Conservation (phyloP, 2,888 invertebrate species). For the Lasioglossum leucozonium region DNA sequence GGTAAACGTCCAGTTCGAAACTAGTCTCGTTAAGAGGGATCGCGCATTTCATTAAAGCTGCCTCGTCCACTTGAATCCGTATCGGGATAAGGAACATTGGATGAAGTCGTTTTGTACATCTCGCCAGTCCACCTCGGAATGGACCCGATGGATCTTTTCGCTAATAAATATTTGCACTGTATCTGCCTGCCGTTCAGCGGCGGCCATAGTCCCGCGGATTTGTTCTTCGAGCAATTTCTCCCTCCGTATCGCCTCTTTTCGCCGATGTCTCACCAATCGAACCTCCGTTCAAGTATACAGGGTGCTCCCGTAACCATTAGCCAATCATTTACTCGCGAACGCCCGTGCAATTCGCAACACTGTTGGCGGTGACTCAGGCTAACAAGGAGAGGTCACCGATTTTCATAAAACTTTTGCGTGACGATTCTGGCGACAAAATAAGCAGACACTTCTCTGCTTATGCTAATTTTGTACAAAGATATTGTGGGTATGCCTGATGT, state of each 20-base stretch:
- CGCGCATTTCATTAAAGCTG: slow-evolving; percentile 53
- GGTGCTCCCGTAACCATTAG: neutral
- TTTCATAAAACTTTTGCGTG: no score
- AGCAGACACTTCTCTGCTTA: no score
- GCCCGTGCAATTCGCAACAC: no score
- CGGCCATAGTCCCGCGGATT: neutral
- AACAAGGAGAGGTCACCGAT: no score
- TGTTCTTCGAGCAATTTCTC: neutral
- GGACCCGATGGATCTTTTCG: slow-evolving; percentile 13
- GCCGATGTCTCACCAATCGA: neutral
- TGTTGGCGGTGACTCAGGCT: no score
- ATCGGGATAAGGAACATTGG: slow-evolving; percentile 32
- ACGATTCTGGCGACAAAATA: no score
- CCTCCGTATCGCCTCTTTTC: neutral
- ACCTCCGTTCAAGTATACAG: neutral
- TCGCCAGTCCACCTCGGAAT: neutral
- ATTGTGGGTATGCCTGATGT: no score
- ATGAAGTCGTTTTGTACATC: slow-evolving; percentile 43
- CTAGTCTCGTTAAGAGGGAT: slow-evolving; percentile 40
- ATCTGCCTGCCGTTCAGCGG: slow-evolving; percentile 27
- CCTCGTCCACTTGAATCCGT: slow-evolving; percentile 13
- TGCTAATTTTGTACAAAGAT: no score
- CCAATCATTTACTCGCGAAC: neutral
- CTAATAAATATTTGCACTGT: slow-evolving; percentile 37
- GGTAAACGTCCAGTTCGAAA: slow-evolving; percentile 36